These are phyloP conservation scores for Paradoxurus hermaphroditus DNA, from an alignment of 2,113 vertebrate genomes.

Conservation along the genomic window DNA sequence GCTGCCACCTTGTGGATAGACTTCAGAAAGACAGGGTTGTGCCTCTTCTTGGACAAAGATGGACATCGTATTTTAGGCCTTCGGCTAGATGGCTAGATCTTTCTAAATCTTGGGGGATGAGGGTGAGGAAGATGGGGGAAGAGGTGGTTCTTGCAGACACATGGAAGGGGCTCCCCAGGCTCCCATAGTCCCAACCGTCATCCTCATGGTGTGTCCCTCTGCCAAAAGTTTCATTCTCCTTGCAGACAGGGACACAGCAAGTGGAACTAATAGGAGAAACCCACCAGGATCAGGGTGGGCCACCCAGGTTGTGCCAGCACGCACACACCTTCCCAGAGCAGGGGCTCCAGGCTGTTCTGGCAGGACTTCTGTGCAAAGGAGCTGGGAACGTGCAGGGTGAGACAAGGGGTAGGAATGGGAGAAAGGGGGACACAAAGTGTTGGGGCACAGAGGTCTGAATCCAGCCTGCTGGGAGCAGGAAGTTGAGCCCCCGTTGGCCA, in stretches of 20 bases:
- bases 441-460: neutral
- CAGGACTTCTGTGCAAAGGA: neutral
- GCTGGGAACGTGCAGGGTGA: no score
- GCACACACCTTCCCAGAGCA: neutral
- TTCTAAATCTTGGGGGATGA: neutral
- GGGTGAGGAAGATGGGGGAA: neutral
- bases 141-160: neutral
- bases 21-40: neutral
- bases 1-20: constrained; percentile 70
- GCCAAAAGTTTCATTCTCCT: neutral
- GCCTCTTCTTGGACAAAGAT: neutral
- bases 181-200: neutral
- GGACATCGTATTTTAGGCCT: rapidly evolving
- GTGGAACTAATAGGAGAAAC: neutral
- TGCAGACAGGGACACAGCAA: neutral
- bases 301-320: rapidly evolving
- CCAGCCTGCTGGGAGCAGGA: neutral
- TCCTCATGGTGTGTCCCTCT: neutral
- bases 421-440: no score
- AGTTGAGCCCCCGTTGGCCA: neutral
- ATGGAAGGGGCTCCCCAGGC: neutral
- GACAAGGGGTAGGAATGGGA: neutral
- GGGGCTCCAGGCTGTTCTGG: neutral
- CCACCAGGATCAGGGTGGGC: neutral
- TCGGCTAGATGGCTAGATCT: neutral